Evolutionary conservation across 2,888 invertebrate species (phyloP).

Genomic region (Alviniconcha strummeri): DNA sequence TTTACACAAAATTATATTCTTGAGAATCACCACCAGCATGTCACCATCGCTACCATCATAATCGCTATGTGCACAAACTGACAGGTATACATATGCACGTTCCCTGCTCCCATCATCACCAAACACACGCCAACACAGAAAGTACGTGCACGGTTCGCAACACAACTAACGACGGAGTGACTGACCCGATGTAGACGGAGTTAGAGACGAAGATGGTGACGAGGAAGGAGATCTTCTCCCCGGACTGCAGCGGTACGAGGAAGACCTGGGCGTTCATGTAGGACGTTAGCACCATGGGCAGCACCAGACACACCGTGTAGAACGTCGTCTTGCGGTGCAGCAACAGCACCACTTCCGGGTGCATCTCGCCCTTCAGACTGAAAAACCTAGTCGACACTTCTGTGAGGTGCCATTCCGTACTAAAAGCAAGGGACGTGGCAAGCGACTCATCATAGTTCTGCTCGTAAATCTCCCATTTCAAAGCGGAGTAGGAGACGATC

Average conservation of each 20-base stretch:
- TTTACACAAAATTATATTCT: too few species aligned
- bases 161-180: not conserved
- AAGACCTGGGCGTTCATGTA: constrained; percentile 31
- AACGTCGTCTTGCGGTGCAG: constrained; percentile 19
- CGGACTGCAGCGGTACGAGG: constrained; percentile 27
- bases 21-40: too few species aligned
- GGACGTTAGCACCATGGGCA: constrained; percentile 28
- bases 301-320: constrained; percentile 26
- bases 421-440: too few species aligned
- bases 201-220: constrained; percentile 33
- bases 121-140: too few species aligned
- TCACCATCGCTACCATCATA: too few species aligned
- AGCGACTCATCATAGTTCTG: not conserved
- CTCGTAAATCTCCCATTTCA: not conserved
- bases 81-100: too few species aligned
- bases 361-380: too few species aligned
- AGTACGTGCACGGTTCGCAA: not conserved
- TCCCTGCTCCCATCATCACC: too few species aligned
- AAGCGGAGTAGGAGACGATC: not conserved
- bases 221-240: constrained; percentile 37
- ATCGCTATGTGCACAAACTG: too few species aligned
- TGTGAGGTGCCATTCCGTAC: too few species aligned
- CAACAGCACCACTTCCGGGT: too few species aligned
- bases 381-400: too few species aligned
- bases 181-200: constrained; percentile 29